Evolutionary conservation across 2,888 invertebrate genomes (phyloP).

Genomic region (Diogma glabrata): DNA sequence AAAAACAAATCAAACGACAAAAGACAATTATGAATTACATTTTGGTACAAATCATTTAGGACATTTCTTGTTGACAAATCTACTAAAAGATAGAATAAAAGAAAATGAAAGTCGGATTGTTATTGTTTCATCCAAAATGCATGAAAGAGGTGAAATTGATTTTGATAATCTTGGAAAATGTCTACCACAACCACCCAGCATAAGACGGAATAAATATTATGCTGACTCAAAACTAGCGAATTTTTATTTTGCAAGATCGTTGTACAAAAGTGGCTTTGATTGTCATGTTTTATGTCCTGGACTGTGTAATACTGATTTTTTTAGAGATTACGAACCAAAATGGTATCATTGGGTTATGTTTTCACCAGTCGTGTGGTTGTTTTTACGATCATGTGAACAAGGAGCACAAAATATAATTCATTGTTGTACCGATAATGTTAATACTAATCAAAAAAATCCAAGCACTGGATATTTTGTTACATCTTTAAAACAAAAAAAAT

Average conservation of each 20-base stretch:
- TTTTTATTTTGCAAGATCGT: conserved; percentile 53
- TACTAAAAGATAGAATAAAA: conserved; percentile 46
- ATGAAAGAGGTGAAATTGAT: conserved; percentile 55
- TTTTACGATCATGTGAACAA: conserved; percentile 60
- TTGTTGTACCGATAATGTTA: conserved; percentile 53
- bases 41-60: conserved; percentile 75
- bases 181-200: conserved; percentile 34
- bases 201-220: conserved; percentile 48
- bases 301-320: conserved; percentile 47
- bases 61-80: conserved; percentile 73
- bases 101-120: conserved; percentile 41
- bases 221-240: conserved; percentile 69
- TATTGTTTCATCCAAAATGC: conserved; percentile 56
- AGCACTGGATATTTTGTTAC: conserved; percentile 64
- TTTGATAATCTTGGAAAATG: conserved; percentile 54
- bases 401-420: conserved; percentile 69
- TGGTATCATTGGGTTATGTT: conserved; percentile 65
- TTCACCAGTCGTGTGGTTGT: conserved; percentile 56
- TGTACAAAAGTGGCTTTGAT: conserved; percentile 50
- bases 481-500: conserved; percentile 53
- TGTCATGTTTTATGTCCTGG: conserved; percentile 62
- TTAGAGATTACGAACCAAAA: conserved; percentile 44
- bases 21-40: conserved; percentile 68
- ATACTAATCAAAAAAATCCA: conserved; percentile 26
- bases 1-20: conserved; percentile 47